Conservation (phyloP, 2,113 vertebrate species). For the Phalacrocorax brasilianus region DNA sequence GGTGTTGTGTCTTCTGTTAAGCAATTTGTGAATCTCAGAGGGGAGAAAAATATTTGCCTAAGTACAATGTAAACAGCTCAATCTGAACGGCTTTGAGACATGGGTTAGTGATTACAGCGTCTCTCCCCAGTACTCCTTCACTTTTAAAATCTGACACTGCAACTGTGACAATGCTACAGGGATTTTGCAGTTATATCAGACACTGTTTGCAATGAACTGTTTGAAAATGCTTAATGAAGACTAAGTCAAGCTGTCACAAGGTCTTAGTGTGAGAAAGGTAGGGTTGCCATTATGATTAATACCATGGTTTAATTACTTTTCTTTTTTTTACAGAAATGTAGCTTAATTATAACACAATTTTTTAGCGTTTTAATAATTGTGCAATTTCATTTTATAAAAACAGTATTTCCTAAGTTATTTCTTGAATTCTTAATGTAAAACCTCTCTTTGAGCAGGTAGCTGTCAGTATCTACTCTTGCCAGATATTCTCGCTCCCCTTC, state of each 20-base stretch:
- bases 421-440: neutral
- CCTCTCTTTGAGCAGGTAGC: neutral
- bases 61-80: conserved; percentile 8
- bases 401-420: neutral
- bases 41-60: neutral
- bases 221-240: conserved; percentile 24
- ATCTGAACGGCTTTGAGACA: neutral
- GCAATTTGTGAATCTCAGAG: neutral
- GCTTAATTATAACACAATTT: neutral
- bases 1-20: neutral
- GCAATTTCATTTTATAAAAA: neutral
- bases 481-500: neutral
- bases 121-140: neutral
- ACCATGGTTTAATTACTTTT: neutral
- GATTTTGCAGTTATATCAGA: neutral
- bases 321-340: neutral
- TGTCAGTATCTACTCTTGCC: neutral
- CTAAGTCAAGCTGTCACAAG: neutral
- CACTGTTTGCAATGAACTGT: neutral
- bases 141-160: neutral
- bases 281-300: neutral
- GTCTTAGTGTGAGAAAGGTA: neutral
- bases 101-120: neutral
- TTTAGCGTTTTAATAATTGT: neutral
- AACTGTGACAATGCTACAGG: neutral